A percentile compares a stretch with the other conserved stretches of the same genome.
Conservation (phyloP, 2,888 invertebrate species). For the Coecobrya sp. region DNA sequence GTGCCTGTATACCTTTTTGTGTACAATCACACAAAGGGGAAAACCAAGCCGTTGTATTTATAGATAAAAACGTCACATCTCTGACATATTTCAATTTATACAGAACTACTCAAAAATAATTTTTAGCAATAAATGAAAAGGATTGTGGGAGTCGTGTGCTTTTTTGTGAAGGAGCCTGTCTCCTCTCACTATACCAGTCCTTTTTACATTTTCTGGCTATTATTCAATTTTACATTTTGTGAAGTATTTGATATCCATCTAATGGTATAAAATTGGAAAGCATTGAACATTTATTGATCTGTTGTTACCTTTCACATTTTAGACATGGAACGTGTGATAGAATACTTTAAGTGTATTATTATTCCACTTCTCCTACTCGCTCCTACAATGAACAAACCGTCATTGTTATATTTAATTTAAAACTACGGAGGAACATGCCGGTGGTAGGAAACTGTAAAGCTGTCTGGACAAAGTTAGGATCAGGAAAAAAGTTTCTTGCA, state of each 20-base stretch:
- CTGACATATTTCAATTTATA: too few species aligned
- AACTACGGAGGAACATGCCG: background rate
- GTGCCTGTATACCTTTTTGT: too few species aligned
- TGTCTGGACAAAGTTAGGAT: background rate
- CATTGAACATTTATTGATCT: background rate
- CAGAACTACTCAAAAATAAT: background rate
- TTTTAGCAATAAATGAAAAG: background rate
- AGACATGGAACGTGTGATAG: too few species aligned
- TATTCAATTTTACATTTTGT: background rate
- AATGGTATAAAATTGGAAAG: background rate
- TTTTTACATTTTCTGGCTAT: background rate
- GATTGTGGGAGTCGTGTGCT: background rate
- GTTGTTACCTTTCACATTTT: background rate
- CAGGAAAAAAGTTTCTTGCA: background rate
- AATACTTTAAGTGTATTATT: too few species aligned
- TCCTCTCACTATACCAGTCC: background rate
- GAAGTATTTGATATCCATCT: background rate
- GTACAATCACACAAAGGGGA: too few species aligned
- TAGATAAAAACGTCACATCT: too few species aligned
- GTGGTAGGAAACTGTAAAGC: background rate
- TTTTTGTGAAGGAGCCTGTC: background rate
- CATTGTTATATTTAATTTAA: slow-evolving; percentile 9
- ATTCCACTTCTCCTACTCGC: background rate
- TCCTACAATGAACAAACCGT: slow-evolving; percentile 5
- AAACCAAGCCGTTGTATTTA: too few species aligned